Evolutionary conservation across 2,113 vertebrate species (phyloP), one percentile per base, ranked within the genome.

Genomic region (Neogobius melanostomus): DNA sequence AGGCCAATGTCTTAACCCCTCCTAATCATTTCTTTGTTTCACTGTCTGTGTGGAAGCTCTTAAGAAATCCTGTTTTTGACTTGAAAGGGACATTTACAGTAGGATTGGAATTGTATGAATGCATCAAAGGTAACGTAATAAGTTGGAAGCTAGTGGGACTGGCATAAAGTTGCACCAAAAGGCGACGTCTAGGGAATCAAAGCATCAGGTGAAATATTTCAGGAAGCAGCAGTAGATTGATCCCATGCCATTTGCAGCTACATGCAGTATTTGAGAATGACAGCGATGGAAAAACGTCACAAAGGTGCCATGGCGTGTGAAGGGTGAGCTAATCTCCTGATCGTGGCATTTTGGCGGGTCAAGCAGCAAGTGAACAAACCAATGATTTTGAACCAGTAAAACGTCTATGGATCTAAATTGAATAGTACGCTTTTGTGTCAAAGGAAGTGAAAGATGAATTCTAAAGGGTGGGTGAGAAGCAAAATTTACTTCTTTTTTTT

Each of bases 251-350:
- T 66, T 68, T 68, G 44, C 76, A 80, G 4, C 60, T 77, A 59
- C 48, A 17, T 78, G 74, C 65, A 71, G 73, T 74, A 84, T 85
- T 76, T 80, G 46, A 68, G 71, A 59, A 59, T 10, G 53, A 15
- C 49, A 28, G 51, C 50, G 42, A 44, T 12, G 65, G 21, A 70
- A 81, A 79, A 69, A 61, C 14, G 9, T 64, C 61, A 47, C 11
- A 6, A 47, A 79, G 67, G 47, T 65, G 49, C 11, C 51, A 66
- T 44, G n/a, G 69, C 47, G 21, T 49, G 57, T 15, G 66, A 17
- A 60, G 49, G 59, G 66, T 64, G 59, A 72, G 15, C 48, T 53
- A 50, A 17, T 56, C 50, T 52, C 50, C n/a, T 52, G 7, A 52
- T 15, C 15, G 2, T 47, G n/a, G 50, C 50, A n/a, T 52, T 8